Conservation (phyloP, 92 coral and sea anemone species). For the Hydrozoanthus gracilis region DNA sequence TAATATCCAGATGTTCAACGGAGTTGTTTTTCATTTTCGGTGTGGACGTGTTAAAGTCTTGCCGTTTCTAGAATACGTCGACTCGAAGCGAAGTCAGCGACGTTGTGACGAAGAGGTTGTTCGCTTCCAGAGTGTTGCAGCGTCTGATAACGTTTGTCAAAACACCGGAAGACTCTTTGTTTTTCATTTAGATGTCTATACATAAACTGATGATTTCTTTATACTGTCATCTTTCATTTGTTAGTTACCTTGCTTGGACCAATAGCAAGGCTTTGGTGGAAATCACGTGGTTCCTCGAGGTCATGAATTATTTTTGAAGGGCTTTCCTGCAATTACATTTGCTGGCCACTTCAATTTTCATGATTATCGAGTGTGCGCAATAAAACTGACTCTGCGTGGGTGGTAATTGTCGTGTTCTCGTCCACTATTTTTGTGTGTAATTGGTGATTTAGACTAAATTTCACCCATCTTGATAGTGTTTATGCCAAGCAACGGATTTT, state of each 20-base stretch:
- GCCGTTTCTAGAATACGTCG: not conserved
- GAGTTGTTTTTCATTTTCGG: not conserved
- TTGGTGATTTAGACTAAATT: constrained; percentile 7
- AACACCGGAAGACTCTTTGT: constrained; percentile 20
- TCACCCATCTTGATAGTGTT: not conserved
- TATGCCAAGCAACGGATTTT: not conserved
- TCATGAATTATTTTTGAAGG: not conserved
- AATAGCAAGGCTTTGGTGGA: not conserved
- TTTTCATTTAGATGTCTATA: not conserved
- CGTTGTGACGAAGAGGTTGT: not conserved
- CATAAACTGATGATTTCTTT: not conserved
- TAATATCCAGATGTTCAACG: not conserved
- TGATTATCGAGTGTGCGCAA: constrained; percentile 11
- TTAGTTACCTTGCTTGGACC: not conserved
- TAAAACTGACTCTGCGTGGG: not conserved
- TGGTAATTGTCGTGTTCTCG: not conserved
- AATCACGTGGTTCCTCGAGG: constrained; percentile 8
- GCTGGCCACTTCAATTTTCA: not conserved
- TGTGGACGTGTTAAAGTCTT: not conserved
- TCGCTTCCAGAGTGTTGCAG: not conserved
- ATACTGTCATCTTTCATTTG: not conserved
- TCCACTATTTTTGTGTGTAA: constrained; percentile 1
- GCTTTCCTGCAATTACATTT: not conserved
- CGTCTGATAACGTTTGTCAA: not conserved
- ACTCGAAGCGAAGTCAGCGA: constrained; percentile 7